Conservation (phyloP, 2,797 vertebrate species). For the Masticophis lateralis region DNA sequence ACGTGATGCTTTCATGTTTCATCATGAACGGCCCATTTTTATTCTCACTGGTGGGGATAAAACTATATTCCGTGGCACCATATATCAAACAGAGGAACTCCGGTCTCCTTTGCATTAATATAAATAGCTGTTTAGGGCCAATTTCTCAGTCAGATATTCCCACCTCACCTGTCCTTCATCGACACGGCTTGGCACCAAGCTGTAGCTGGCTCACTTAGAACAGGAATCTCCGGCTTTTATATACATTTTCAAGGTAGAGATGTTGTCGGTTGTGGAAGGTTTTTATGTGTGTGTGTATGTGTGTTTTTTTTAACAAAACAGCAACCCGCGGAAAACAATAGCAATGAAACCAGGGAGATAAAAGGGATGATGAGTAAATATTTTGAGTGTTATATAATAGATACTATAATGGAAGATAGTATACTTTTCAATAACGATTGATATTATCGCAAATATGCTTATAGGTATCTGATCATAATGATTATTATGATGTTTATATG, state of each 20-base stretch:
- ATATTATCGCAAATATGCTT: too few species aligned
- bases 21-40: slow-evolving; percentile 76
- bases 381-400: too few species aligned
- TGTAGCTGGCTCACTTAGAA: slow-evolving; percentile 78
- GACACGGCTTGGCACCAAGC: slow-evolving; percentile 74
- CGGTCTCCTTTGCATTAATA: slow-evolving; percentile 84
- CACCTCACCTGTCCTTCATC: slow-evolving; percentile 76
- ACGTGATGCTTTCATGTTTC: slow-evolving; percentile 72
- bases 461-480: too few species aligned
- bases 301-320: slow-evolving; percentile 55
- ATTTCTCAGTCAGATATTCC: slow-evolving; percentile 74
- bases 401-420: too few species aligned
- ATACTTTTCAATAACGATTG: too few species aligned
- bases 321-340: not conserved
- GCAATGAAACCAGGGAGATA: not conserved
- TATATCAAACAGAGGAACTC: slow-evolving; percentile 80
- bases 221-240: slow-evolving; percentile 71
- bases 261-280: not conserved
- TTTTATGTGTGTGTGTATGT: not conserved
- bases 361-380: slow-evolving; percentile 6
- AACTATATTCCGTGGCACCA: slow-evolving; percentile 76
- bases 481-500: too few species aligned
- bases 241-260: slow-evolving; percentile 75
- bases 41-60: slow-evolving; percentile 80
- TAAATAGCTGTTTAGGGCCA: slow-evolving; percentile 84